Base-by-base conservation (phyloP, 2,888 invertebrate species). In the Leptopterna dolabrata region DNA sequence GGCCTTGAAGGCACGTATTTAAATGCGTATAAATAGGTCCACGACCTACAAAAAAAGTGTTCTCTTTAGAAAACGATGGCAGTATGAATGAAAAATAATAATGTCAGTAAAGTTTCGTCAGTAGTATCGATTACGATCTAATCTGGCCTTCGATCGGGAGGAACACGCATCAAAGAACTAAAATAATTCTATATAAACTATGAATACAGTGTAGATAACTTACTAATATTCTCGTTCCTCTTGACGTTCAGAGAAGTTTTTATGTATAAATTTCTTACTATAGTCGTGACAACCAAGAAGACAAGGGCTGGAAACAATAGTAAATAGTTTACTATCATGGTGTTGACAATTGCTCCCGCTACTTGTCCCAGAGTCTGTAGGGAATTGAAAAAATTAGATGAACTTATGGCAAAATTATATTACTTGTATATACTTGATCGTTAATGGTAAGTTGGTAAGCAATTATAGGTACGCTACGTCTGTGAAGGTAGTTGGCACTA, bases 1-100 rank as follows among this genome's bases (percentile, higher is more conserved):
- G 92, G 0, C 97, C 97, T 90, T 95, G 94, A 2, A 97, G 93
- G 0, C 96, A 95, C 9, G 96, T 95, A 90, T 95, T 96, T 45
- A 97, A 92, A 91, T 97, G 97, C 0, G 96, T 94, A 91, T 96
- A 97, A 0, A 97, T 95, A 0, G 97, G 97, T 90, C 96, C 96
- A 86, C 96, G 94, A 90, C 96, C 97, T 97, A 92, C 85, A 90
- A 90, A 83, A 3, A 43, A 29, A n/a, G n/a, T n/a, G n/a, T n/a
- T n/a, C n/a, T n/a, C n/a, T n/a, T n/a, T n/a, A n/a, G n/a, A n/a
- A n/a, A n/a, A n/a, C n/a, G n/a, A n/a, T n/a, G n/a, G n/a, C 4
- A 36, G 36, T 36, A 4, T 7, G 4, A 36, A 7, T 36, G 36
- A 36, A 36, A 36, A 36, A 36, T 36, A 36, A 36, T 36, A n/a